Percentiles rank a stretch among this genome's conserved stretches.
Conservation (phyloP, 2,888 invertebrate genomes). For the Seladonia tumulorum region DNA sequence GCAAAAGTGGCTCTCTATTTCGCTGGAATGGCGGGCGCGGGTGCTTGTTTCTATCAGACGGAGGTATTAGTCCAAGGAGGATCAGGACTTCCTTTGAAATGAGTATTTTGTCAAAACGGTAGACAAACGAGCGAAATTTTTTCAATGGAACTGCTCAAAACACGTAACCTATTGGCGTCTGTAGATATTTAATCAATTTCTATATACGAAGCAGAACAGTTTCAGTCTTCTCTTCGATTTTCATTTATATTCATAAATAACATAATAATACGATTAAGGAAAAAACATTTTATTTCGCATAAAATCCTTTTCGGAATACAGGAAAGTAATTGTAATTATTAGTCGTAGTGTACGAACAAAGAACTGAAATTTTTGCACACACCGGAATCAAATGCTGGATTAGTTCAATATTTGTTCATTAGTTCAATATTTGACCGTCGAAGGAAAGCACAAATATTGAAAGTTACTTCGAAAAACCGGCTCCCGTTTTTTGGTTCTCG, state of each 20-base stretch:
- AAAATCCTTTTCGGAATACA: too few relatives aligned
- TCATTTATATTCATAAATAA: too few relatives aligned
- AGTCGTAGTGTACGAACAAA: background rate
- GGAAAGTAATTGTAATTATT: background rate
- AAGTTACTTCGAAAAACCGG: background rate
- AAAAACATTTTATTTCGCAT: too few relatives aligned
- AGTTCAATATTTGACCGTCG: background rate
- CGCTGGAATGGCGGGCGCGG: conserved; percentile 16
- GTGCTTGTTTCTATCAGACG: conserved; percentile 31
- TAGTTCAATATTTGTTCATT: too few relatives aligned
- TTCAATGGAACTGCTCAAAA: background rate
- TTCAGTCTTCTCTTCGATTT: too few relatives aligned
- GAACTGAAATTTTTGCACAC: too few relatives aligned
- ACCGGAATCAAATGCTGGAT: too few relatives aligned
- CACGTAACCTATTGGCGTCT: background rate
- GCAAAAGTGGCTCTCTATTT: conserved; percentile 42
- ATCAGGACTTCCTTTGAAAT: conserved; percentile 8
- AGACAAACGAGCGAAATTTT: background rate
- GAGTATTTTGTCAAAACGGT: background rate
- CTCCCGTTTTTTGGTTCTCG: background rate
- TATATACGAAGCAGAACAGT: too few relatives aligned
- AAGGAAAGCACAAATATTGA: background rate
- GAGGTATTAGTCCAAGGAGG: conserved; percentile 46
- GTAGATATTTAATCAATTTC: background rate
- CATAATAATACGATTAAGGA: too few relatives aligned